These are phyloP conservation scores for Antigone vipio DNA, from an alignment of 2,113 vertebrate species.

Conservation along the genomic window DNA sequence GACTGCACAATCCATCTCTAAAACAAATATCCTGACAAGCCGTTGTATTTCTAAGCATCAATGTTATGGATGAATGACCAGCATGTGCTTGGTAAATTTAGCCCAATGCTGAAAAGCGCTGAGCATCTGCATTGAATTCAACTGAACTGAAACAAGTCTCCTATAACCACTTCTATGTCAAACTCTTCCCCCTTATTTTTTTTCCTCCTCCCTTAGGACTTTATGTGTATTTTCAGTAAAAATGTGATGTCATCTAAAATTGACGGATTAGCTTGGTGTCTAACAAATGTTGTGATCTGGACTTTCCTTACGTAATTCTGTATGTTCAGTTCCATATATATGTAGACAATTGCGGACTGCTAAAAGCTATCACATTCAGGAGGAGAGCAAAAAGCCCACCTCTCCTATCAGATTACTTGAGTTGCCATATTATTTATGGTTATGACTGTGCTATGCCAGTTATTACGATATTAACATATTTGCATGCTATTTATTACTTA, in stretches of 20 bases:
- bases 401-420: not conserved
- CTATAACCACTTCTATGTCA: not conserved
- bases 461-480: conserved; percentile 53
- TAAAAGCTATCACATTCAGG: not conserved
- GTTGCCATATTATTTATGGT: not conserved
- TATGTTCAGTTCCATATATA: not conserved
- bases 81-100: not conserved
- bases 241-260: not conserved
- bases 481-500: conserved; percentile 41
- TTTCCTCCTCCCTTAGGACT: not conserved
- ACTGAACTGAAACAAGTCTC: not conserved
- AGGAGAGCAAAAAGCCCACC: not conserved
- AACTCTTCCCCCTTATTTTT: not conserved
- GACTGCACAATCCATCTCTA: not conserved
- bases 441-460: not conserved
- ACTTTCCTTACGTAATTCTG: not conserved
- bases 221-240: not conserved
- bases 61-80: not conserved
- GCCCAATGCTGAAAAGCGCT: not conserved
- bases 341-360: not conserved
- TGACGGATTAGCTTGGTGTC: not conserved
- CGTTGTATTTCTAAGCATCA: not conserved
- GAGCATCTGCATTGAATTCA: not conserved
- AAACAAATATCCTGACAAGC: not conserved
- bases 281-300: not conserved